These are phyloP conservation scores for Diadromus collaris DNA, from an alignment of 2,888 invertebrate species.

Conservation along the genomic window DNA sequence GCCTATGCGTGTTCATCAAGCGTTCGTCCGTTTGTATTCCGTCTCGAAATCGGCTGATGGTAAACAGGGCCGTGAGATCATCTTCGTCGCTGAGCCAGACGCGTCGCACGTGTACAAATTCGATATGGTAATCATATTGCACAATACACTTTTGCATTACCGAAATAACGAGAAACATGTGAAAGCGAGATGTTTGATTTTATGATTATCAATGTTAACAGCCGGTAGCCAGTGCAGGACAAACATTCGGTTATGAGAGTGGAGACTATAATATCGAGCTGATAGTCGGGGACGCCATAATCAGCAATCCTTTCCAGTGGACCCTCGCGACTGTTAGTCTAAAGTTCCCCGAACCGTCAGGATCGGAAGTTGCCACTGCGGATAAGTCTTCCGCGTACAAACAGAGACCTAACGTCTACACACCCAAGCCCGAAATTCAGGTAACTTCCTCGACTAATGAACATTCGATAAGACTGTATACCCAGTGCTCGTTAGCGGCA, in stretches of 20 bases:
- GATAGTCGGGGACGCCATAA: conserved; percentile 94
- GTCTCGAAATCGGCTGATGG: conserved; percentile 68
- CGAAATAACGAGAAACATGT: background rate
- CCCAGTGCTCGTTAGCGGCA: conserved; percentile 78
- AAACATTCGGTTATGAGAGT: conserved; percentile 88
- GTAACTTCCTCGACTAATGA: conserved; percentile 74
- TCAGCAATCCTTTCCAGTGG: conserved; percentile 96
- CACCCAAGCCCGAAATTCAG: conserved; percentile 84
- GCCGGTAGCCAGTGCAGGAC: conserved; percentile 90
- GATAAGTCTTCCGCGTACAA: conserved; percentile 74
- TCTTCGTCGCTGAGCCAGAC: conserved; percentile 96
- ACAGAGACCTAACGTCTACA: conserved; percentile 78
- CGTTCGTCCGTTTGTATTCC: conserved; percentile 91
- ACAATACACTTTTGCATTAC: background rate
- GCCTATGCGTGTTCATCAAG: conserved; percentile 90
- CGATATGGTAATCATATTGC: conserved; percentile 86
- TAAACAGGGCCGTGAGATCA: conserved; percentile 89
- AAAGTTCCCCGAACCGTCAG: conserved; percentile 82
- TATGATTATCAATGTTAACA: conserved; percentile 71
- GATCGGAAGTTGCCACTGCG: conserved; percentile 66
- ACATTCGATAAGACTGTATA: background rate
- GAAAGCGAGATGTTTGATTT: conserved; percentile 6
- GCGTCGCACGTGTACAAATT: conserved; percentile 90
- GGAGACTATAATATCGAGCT: conserved; percentile 92
- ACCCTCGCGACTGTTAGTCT: conserved; percentile 88